These are phyloP conservation scores for Apis mellifera DNA, from an alignment of 1,140 invertebrate genomes.

Conservation along the genomic window Amel_HAv3.1 CM009943.2:6912501-6913000, in stretches of 20 bases:
- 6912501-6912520: constrained; percentile 37
- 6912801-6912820: constrained; percentile 67
- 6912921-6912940: constrained; percentile 77
- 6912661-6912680: constrained; percentile 37
- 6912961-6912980: constrained; percentile 38
- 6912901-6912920: constrained; percentile 72
- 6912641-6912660: not conserved
- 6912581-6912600: constrained; percentile 32
- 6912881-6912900: constrained; percentile 68
- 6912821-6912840: constrained; percentile 67
- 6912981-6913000: not conserved
- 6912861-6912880: constrained; percentile 78
- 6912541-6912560: constrained; percentile 50
- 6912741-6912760: constrained; percentile 62
- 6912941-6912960: constrained; percentile 44
- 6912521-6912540: constrained; percentile 26
- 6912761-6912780: constrained; percentile 23
- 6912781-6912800: constrained; percentile 68
- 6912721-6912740: constrained; percentile 59
- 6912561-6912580: constrained; percentile 22
- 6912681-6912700: constrained; percentile 5
- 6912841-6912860: constrained; percentile 78
- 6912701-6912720: constrained; percentile 16
- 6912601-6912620: constrained; percentile 41
- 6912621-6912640: constrained; percentile 6